phyloP scores from a whole-genome alignment of 2,113 vertebrate species.

The Lipophrys pholis region DNA sequence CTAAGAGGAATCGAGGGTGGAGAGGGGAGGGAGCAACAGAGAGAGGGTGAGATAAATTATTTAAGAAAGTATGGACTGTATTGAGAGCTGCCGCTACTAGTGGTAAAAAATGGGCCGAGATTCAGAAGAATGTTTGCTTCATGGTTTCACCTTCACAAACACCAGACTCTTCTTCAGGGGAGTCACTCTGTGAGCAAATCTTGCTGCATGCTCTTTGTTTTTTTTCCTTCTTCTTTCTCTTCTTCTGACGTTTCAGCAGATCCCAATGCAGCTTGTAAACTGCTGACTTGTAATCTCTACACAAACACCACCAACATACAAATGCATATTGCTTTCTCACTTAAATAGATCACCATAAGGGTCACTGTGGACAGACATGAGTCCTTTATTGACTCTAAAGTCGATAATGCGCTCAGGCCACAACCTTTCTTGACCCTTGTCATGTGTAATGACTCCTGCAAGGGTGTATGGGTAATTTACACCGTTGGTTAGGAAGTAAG shows the following conservation, averaged over 20 bases:
- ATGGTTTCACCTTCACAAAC: constrained; percentile 23
- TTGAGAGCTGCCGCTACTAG: constrained; percentile 42
- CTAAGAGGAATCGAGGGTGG: constrained; percentile 48
- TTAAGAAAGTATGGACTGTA: constrained; percentile 57
- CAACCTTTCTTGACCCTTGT: constrained; percentile 78
- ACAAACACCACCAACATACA: constrained; percentile 38
- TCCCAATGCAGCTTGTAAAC: constrained; percentile 39
- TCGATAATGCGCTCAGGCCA: constrained; percentile 69
- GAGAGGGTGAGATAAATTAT: constrained; percentile 73
- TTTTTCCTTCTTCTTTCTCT: too few species aligned
- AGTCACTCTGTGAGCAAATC: neutral
- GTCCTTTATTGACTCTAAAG: constrained; percentile 74
- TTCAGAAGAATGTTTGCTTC: constrained; percentile 27
- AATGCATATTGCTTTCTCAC: constrained; percentile 37
- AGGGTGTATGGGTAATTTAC: constrained; percentile 63
- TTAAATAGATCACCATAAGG: constrained; percentile 68
- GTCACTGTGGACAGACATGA: constrained; percentile 67
- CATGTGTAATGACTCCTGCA: constrained; percentile 71
- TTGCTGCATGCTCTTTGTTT: constrained; percentile 1
- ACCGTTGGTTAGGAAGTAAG: constrained; percentile 30
- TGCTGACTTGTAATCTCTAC: constrained; percentile 44
- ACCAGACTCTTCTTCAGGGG: neutral
- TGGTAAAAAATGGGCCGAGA: constrained; percentile 32
- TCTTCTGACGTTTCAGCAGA: constrained; percentile 15
- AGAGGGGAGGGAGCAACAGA: constrained; percentile 21